Evolutionary conservation across 2,113 vertebrate genomes (phyloP), one percentile per base, ranked within the genome.

Genomic region (Syngnathus floridae): DNA sequence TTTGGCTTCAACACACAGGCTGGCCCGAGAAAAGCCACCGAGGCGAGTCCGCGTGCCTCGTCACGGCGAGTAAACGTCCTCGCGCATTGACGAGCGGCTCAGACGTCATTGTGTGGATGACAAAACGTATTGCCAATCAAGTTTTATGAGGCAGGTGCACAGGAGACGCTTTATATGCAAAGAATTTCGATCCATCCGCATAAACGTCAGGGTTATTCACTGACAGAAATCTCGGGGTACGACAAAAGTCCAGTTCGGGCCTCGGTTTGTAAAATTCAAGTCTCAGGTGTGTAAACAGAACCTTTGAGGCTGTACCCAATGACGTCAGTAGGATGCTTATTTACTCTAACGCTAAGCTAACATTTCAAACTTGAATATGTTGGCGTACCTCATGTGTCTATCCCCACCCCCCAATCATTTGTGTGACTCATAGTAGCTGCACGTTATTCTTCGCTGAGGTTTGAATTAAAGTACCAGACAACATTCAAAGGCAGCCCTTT

Each of bases 111-210:
- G 54, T 16, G 54, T 7, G 31, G 54, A 35, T 56, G 54, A 56
- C 54, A 17, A 36, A 13, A 36, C 17, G 35, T 35, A 56, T 56
- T 16, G 54, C 26, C 14, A 55, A 55, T 35, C 52, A 35, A 31
- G 13, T 26, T 26, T 55, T n/a, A 41, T 41, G 58, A 21, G 38
- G 37, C 38, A 21, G 58, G 22, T 17, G 21, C 59, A 22, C 7
- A 7, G 40, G 43, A 61, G 62, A 56, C 56, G 19, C 35, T 46
- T 52, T 3, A 19, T 70, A 58, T 71, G 57, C 43, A 62, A 56
- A 69, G 43, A 62, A 19, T 22, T 46, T 56, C 16, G 21, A 14
- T 56, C 22, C 37, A 52, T 7, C 56, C 60, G 51, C 35, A 60
- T 41, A n/a, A 51, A 35, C 2, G 26, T 56, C 54, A 35, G 13